Evolutionary conservation across 2,888 invertebrate species (phyloP).

Genomic region (Hirudinaria manillensis): DNA sequence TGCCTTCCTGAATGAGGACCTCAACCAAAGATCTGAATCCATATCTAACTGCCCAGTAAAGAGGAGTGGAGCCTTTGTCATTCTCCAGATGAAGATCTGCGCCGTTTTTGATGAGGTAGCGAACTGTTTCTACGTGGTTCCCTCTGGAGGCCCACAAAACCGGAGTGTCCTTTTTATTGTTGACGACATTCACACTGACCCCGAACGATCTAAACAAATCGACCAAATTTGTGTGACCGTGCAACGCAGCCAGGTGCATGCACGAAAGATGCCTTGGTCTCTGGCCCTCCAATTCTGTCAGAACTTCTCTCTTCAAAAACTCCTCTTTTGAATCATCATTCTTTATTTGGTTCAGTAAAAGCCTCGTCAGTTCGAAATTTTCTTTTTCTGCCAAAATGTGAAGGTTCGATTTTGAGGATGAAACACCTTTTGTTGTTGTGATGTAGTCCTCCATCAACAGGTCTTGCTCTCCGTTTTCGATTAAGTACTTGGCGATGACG

Average conservation of each 20-base stretch:
- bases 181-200: slow-evolving; percentile 34
- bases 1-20: slow-evolving; percentile 44
- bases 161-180: slow-evolving; percentile 49
- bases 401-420: slow-evolving; percentile 45
- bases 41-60: slow-evolving; percentile 52
- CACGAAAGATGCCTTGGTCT: slow-evolving; percentile 42
- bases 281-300: slow-evolving; percentile 47
- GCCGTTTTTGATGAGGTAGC: slow-evolving; percentile 35
- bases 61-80: slow-evolving; percentile 50
- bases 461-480: slow-evolving; percentile 12
- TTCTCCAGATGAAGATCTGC: slow-evolving; percentile 46
- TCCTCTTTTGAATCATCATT: background rate
- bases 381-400: slow-evolving; percentile 46
- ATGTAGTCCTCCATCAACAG: slow-evolving; percentile 34
- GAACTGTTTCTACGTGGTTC: slow-evolving; percentile 42
- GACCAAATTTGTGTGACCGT: slow-evolving; percentile 38
- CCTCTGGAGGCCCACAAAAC: slow-evolving; percentile 51
- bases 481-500: slow-evolving; percentile 27
- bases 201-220: slow-evolving; percentile 33
- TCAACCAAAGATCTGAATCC: slow-evolving; percentile 44
- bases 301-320: slow-evolving; percentile 32
- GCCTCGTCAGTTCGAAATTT: slow-evolving; percentile 39
- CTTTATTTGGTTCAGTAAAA: slow-evolving; percentile 28
- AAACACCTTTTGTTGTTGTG: slow-evolving; percentile 30
- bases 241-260: slow-evolving; percentile 42